phyloP scores from a whole-genome alignment of 2,888 invertebrate genomes.

The Tridacna gigas region DNA sequence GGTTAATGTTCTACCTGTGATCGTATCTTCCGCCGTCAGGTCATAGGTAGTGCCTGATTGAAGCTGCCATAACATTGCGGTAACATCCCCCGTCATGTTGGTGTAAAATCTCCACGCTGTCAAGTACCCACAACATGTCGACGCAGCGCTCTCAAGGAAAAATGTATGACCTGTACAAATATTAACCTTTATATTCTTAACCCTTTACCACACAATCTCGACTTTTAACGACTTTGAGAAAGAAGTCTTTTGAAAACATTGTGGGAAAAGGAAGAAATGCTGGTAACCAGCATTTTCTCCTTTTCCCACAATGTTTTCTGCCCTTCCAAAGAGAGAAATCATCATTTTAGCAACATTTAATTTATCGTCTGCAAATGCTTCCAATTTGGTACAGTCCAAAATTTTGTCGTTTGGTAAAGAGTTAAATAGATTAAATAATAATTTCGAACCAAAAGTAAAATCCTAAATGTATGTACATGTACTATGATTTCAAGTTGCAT shows the following conservation, averaged over 20 bases:
- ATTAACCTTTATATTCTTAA: not conserved
- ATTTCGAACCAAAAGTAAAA: too few relatives aligned
- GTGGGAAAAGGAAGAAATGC: not conserved
- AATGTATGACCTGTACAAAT: conserved; percentile 33
- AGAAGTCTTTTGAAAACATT: not conserved
- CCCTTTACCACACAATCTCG: not conserved
- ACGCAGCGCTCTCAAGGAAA: conserved; percentile 24
- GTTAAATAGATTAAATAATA: too few relatives aligned
- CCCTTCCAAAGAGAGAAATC: too few relatives aligned
- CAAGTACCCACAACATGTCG: conserved; percentile 47
- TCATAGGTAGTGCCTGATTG: conserved; percentile 27
- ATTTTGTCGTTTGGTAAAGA: too few relatives aligned
- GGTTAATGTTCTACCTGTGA: not conserved
- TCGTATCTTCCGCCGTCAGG: conserved; percentile 22
- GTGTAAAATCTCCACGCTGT: conserved; percentile 39
- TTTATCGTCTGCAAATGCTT: too few relatives aligned
- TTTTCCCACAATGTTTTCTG: not conserved
- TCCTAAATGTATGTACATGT: too few relatives aligned
- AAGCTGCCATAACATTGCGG: conserved; percentile 40
- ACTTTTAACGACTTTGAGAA: not conserved
- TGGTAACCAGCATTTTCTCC: not conserved
- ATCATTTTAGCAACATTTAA: too few relatives aligned
- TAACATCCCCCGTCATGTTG: conserved; percentile 24
- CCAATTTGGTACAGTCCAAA: too few relatives aligned
- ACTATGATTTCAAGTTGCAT: too few relatives aligned